Conservation (phyloP, 2,113 vertebrate species). For the Rhynchomys soricoides region DNA sequence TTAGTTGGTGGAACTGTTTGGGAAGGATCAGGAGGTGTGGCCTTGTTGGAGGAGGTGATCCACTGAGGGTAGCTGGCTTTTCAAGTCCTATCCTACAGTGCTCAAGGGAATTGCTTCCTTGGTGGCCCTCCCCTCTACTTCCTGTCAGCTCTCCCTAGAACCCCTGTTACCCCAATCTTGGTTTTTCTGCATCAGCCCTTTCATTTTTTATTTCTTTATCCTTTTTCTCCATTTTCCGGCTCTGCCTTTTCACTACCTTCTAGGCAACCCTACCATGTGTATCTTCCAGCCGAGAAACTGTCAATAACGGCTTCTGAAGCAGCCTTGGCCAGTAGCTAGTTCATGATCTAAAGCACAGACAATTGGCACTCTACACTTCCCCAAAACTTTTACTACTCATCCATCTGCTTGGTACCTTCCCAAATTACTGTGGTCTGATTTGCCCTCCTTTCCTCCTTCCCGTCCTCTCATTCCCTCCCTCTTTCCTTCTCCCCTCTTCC, state of each 20-base stretch:
- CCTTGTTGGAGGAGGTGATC: neutral
- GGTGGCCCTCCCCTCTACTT: neutral
- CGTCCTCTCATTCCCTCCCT: neutral
- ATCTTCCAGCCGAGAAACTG: neutral
- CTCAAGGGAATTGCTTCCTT: neutral
- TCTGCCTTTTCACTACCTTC: neutral
- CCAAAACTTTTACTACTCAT: neutral
- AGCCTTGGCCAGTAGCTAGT: no score
- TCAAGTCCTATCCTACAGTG: fast-evolving
- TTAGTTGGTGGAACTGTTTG: neutral
- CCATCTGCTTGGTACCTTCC: neutral
- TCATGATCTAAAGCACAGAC: neutral
- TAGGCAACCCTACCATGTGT: neutral
- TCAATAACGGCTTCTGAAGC: no score
- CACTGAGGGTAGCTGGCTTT: neutral
- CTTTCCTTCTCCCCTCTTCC: neutral
- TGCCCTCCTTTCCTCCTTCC: neutral
- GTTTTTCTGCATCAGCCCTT: neutral
- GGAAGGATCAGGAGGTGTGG: no score
- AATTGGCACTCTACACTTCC: neutral
- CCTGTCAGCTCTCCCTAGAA: neutral
- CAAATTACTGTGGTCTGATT: neutral
- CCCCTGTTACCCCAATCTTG: neutral
- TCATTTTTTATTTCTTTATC: neutral
- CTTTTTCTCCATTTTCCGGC: neutral